Conservation (phyloP, 2,797 vertebrate species). For the Karalla daura region DNA sequence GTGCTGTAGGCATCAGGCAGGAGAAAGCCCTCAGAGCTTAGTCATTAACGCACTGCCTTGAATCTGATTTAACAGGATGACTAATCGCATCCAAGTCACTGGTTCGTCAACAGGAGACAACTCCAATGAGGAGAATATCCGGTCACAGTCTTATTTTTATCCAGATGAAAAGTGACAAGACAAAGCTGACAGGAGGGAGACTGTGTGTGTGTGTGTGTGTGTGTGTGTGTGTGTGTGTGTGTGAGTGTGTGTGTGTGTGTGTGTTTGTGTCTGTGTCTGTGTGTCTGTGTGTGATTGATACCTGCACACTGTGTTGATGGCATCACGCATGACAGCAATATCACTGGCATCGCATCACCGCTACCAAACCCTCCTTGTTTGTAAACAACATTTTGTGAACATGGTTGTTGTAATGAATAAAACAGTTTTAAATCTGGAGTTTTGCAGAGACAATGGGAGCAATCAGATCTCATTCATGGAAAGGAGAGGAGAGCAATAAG, state of each 20-base stretch:
- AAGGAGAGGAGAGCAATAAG: conserved; percentile 22
- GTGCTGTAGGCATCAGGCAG: conserved; percentile 64
- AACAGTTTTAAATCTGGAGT: conserved; percentile 28
- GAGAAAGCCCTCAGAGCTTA: conserved; percentile 72
- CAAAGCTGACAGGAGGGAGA: conserved; percentile 70
- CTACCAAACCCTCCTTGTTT: conserved; percentile 53
- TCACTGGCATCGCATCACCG: conserved; percentile 48
- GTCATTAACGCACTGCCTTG: conserved; percentile 81
- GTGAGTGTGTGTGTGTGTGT: conserved; percentile 3
- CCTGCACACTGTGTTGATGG: conserved; percentile 63
- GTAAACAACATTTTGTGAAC: conserved; percentile 55
- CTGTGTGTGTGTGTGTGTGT: conserved; percentile 11
- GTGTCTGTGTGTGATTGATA: conserved; percentile 53
- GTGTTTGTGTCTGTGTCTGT: conserved; percentile 15
- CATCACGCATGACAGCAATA: conserved; percentile 65
- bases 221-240: conserved; percentile 4
- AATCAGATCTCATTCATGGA: conserved; percentile 49
- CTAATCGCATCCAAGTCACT: conserved; percentile 82
- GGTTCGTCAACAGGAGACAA: conserved; percentile 78
- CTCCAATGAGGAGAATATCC: conserved; percentile 79
- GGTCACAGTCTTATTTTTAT: conserved; percentile 81
- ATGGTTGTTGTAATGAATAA: conserved; percentile 24
- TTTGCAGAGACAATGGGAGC: conserved; percentile 31
- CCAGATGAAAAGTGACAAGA: conserved; percentile 78
- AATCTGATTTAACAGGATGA: conserved; percentile 83